These are phyloP conservation scores for Drosophila insularis DNA, from an alignment of 1,140 invertebrate species.

Conservation along the genomic window DNA sequence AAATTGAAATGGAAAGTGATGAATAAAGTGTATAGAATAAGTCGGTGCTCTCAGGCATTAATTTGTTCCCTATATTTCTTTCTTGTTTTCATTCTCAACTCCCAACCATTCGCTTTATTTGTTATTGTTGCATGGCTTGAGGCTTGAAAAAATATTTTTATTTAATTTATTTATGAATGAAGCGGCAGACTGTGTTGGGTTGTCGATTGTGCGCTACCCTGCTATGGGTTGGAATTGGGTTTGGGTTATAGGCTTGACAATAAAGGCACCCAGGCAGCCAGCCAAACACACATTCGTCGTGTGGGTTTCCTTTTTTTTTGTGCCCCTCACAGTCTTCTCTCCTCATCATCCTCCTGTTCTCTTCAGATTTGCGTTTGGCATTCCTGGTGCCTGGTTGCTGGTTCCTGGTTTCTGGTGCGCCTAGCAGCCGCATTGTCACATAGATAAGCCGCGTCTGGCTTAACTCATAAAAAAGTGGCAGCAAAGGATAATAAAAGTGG, in stretches of 20 bases:
- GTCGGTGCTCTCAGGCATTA: background rate
- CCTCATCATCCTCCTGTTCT: background rate
- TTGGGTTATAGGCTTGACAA: slow-evolving; percentile 47
- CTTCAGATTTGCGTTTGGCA: too few species aligned
- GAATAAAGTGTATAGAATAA: background rate
- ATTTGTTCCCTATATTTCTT: background rate
- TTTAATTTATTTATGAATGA: slow-evolving; percentile 81
- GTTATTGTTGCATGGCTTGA: slow-evolving; percentile 79
- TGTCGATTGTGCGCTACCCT: background rate
- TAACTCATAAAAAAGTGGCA: slow-evolving; percentile 79
- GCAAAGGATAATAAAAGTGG: slow-evolving; percentile 72
- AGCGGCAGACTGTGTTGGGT: slow-evolving; percentile 27
- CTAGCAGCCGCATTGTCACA: slow-evolving; percentile 76
- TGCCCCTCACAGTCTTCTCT: slow-evolving; percentile 18
- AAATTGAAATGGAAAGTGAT: background rate
- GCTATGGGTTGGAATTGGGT: slow-evolving; percentile 9
- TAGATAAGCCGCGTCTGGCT: slow-evolving; percentile 80
- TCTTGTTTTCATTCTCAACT: slow-evolving; percentile 9
- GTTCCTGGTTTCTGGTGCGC: slow-evolving; percentile 38
- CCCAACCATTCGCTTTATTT: slow-evolving; percentile 55
- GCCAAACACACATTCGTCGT: slow-evolving; percentile 22
- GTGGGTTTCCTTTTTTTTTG: slow-evolving; percentile 7
- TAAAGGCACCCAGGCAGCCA: slow-evolving; percentile 53
- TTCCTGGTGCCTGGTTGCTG: too few species aligned
- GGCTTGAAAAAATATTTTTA: slow-evolving; percentile 81